Evolutionary conservation across 2,888 invertebrate genomes (phyloP), one percentile per base, ranked within the genome.

Genomic region (Gymnocheta viridis): DNA sequence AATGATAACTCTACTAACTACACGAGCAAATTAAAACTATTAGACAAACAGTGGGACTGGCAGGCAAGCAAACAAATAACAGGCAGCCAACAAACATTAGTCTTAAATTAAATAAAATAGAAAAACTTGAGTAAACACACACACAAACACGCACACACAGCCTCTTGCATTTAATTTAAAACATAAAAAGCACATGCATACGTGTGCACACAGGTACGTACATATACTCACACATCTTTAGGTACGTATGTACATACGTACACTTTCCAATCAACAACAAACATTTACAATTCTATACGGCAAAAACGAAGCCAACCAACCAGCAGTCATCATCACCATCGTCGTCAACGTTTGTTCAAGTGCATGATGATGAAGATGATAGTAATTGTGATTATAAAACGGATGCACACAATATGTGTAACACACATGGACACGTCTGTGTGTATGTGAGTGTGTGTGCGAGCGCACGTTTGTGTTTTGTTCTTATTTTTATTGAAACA

Each of bases 311-410:
- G 17, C 41, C 41, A 62, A 62, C 70, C 51, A 47, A 41, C 72
- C 70, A n/a, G n/a, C n/a, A n/a, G 32, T 14, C 69, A 47, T 58
- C 49, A 51, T 27, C 54, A n/a, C 47, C 62, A 62, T 54, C 64
- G 41, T 35, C 64, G 32, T 54, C 19, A 66, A 12, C 27, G 24
- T 60, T 64, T 60, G 35, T 38, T 67, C 19, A 66, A 73, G 51
- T 73, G 70, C 64, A 69, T 49, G 72, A 51, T 69, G 56, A 47
- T 58, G 38, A 58, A 29, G 58, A 19, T 67, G 62, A 58, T 47
- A 49, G 79, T 64, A 79, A 72, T 80, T 83, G 44, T 44, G 74
- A 80, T 83, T 76, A 80, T 76, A 76, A 83, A 82, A 82, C 80
- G 78, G 73, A 85, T 85, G 82, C 69, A 62, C 60, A 56, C 41